Evolutionary conservation across 2,888 invertebrate genomes (phyloP), one percentile per base, ranked within the genome.

Genomic region (Lacanobia oleracea): DNA sequence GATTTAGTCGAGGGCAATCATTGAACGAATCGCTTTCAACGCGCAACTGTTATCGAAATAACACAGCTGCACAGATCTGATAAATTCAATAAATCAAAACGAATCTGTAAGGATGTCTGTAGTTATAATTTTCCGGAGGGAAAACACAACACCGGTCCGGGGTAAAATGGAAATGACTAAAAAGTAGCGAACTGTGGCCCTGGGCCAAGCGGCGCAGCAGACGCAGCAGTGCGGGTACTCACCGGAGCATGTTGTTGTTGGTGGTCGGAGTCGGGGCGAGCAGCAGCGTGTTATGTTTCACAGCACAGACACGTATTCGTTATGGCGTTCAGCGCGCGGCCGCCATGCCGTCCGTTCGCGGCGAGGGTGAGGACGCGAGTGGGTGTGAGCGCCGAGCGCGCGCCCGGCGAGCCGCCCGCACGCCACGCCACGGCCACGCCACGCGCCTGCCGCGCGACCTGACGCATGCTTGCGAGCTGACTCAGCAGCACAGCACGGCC

Each of bases 351-450:
- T 93, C 91, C 92, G 91, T 81, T 77, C 93, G 90, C 87, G 89
- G 89, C 92, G 93, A 89, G 88, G 90, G 89, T 88, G 89, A 85
- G 87, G 86, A 88, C 94, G 93, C 94, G 94, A 95, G 91, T 95
- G 94, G 73, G 86, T 77, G 83, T 78, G 82, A 73, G 71, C 75
- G 81, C 75, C 68, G 75, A 72, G 85, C 84, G 67, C 79, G 76
- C 69, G 81, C 67, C 81, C 75, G 79, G 79, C 70, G 73, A 77
- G 71, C 76, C 75, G 75, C 81, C 48, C 48, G 74, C 82, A 72
- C 63, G 69, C 67, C 71, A 68, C 67, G 77, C 77, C 82, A 79
- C 73, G 67, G 79, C 75, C 77, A 60, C 77, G 67, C 79, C 77
- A 50, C 67, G 40, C 50, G n/a, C 33, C 51, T 23, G 43, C 71